These are phyloP conservation scores for Pempheris klunzingeri DNA, from an alignment of 2,797 vertebrate genomes.

Conservation along the genomic window DNA sequence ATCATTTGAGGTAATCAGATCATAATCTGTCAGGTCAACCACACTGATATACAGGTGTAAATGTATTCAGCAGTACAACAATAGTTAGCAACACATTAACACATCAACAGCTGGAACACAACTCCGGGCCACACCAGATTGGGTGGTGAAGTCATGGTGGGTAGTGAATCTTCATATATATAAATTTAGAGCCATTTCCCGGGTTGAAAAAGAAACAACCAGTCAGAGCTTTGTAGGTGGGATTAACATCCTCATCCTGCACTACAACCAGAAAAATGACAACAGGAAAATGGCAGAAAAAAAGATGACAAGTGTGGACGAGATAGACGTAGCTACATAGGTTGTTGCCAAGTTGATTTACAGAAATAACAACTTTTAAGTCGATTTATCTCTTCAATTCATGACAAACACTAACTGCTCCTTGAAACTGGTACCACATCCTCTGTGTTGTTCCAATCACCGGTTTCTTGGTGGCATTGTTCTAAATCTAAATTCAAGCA, in stretches of 20 bases:
- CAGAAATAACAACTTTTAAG: background rate
- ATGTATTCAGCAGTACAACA: conserved; percentile 2
- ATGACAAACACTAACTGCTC: background rate
- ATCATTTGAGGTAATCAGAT: conserved; percentile 39
- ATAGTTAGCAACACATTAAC: background rate
- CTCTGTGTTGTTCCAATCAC: background rate
- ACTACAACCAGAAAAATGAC: background rate
- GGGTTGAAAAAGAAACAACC: background rate
- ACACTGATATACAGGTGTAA: background rate
- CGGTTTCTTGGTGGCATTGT: background rate
- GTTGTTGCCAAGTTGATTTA: background rate
- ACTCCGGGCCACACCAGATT: background rate
- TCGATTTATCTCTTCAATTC: background rate
- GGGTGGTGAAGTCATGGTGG: background rate
- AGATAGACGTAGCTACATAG: background rate
- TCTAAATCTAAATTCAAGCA: background rate
- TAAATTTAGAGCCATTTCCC: background rate
- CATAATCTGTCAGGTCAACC: conserved; percentile 33
- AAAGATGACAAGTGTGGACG: background rate
- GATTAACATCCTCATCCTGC: background rate
- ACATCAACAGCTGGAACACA: background rate
- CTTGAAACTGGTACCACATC: background rate
- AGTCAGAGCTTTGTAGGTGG: background rate
- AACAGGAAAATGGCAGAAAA: too few species aligned
- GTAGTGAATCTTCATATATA: background rate